A percentile compares a stretch with the other conserved stretches of the same genome.
Conservation (phyloP, 2,113 vertebrate genomes). For the Willisornis vidua region DNA sequence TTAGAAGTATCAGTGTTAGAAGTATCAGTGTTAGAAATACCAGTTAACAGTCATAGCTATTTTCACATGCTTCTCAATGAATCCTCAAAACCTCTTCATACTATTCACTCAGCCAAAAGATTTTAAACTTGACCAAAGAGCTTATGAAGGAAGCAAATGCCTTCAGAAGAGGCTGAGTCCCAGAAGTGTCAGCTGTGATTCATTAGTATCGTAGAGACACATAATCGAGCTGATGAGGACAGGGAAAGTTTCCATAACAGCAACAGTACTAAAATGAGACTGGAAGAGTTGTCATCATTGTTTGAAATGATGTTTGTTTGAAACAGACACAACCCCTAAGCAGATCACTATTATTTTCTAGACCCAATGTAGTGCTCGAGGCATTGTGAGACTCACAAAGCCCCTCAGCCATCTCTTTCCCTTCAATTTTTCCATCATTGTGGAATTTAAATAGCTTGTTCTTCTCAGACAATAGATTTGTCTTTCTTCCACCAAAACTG, state of each 20-base stretch:
- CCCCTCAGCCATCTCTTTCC: conserved; percentile 28
- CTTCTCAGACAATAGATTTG: conserved; percentile 43
- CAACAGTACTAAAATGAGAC: conserved; percentile 10
- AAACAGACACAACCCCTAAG: conserved; percentile 6
- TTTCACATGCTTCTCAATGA: neutral
- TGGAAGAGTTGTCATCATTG: conserved; percentile 28
- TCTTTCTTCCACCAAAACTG: conserved; percentile 27
- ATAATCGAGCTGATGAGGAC: neutral
- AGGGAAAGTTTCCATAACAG: conserved; percentile 49
- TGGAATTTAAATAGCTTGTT: conserved; percentile 45
- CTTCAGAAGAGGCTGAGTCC: neutral
- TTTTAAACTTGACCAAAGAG: neutral
- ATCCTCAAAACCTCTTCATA: neutral
- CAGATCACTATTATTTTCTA: conserved; percentile 40
- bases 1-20: neutral
- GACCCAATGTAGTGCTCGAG: neutral
- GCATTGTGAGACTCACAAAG: conserved; percentile 15
- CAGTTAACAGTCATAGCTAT: neutral
- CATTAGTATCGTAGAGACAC: neutral
- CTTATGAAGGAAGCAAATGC: neutral
- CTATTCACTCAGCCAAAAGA: neutral
- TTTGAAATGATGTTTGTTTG: neutral
- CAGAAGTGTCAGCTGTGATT: conserved; percentile 20
- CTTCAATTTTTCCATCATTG: conserved; percentile 33
- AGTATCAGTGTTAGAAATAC: neutral